Evolutionary conservation across 1,140 invertebrate species (phyloP).

Genomic region (Whitmania pigra): DNA sequence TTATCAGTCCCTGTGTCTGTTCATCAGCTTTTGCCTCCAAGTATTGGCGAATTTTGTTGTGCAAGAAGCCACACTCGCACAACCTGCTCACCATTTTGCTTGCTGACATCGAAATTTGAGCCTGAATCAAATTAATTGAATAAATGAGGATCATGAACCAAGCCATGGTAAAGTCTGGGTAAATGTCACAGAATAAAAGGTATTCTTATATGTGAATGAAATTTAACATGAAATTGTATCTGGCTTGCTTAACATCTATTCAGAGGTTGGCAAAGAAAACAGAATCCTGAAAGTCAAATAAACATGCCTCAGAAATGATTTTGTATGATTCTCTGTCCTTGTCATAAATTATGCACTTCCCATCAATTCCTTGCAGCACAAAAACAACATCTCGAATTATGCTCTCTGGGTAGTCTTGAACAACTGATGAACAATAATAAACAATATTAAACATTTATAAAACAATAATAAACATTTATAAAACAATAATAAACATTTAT

Average conservation of each 20-base stretch:
- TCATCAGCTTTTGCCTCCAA: slow-evolving; percentile 48
- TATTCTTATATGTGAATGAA: too few species aligned
- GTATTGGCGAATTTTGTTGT: slow-evolving; percentile 60
- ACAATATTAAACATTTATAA: too few species aligned
- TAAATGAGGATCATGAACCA: slow-evolving; percentile 14
- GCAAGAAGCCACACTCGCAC: slow-evolving; percentile 72
- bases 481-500: too few species aligned
- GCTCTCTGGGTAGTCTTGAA: slow-evolving; percentile 39
- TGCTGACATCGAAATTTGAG: slow-evolving; percentile 41
- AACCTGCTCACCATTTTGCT: slow-evolving; percentile 53
- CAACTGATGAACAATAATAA: too few species aligned
- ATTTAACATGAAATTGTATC: too few species aligned
- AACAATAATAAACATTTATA: too few species aligned
- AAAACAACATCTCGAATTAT: slow-evolving; percentile 63
- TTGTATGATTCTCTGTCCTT: slow-evolving; percentile 51
- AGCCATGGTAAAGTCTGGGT: not conserved
- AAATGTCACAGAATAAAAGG: too few species aligned
- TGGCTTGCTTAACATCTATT: too few species aligned
- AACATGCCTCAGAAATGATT: slow-evolving; percentile 49
- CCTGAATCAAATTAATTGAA: slow-evolving; percentile 30
- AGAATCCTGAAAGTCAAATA: slow-evolving; percentile 18
- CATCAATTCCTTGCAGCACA: slow-evolving; percentile 67
- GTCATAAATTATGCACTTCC: slow-evolving; percentile 59
- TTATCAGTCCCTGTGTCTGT: slow-evolving; percentile 55
- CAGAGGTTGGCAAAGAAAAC: slow-evolving; percentile 8